Conservation (phyloP, 2,113 vertebrate species). For the Semicossyphus pulcher region DNA sequence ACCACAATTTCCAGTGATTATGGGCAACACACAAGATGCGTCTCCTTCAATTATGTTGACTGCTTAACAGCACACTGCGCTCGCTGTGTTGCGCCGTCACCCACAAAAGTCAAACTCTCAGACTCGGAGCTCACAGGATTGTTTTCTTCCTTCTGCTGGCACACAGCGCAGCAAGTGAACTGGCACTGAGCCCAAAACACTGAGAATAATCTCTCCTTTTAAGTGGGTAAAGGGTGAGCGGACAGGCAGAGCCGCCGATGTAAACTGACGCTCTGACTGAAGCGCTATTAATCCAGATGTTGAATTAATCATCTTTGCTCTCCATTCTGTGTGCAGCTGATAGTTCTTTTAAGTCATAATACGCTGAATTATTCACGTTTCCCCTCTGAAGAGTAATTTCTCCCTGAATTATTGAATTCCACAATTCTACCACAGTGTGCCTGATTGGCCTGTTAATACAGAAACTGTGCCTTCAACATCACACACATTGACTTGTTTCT, state of each 20-base stretch:
- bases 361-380: constrained; percentile 84
- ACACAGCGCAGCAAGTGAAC: constrained; percentile 28
- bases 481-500: constrained; percentile 37
- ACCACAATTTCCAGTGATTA: constrained; percentile 47
- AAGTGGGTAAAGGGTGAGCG: constrained; percentile 43
- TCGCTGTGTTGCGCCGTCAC: constrained; percentile 29
- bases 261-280: constrained; percentile 62
- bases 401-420: constrained; percentile 84
- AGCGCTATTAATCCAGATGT: constrained; percentile 80
- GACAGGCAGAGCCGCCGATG: constrained; percentile 42
- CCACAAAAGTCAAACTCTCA: constrained; percentile 42
- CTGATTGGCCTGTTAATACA: constrained; percentile 72
- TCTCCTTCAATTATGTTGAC: constrained; percentile 70
- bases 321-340: constrained; percentile 66
- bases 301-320: constrained; percentile 80
- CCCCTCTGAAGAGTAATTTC: constrained; percentile 80
- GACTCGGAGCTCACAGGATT: constrained; percentile 36
- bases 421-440: constrained; percentile 67
- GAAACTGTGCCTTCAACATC: constrained; percentile 44
- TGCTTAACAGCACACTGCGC: constrained; percentile 52
- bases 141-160: constrained; percentile 39
- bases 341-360: constrained; percentile 85
- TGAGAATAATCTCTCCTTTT: constrained; percentile 40
- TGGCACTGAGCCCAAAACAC: constrained; percentile 39
- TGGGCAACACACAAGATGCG: constrained; percentile 42